A percentile compares a stretch with the other conserved stretches of the same genome.
These are phyloP conservation scores for Miichthys miiuy DNA, from an alignment of 2,797 vertebrate species.

Conservation along the genomic window DNA sequence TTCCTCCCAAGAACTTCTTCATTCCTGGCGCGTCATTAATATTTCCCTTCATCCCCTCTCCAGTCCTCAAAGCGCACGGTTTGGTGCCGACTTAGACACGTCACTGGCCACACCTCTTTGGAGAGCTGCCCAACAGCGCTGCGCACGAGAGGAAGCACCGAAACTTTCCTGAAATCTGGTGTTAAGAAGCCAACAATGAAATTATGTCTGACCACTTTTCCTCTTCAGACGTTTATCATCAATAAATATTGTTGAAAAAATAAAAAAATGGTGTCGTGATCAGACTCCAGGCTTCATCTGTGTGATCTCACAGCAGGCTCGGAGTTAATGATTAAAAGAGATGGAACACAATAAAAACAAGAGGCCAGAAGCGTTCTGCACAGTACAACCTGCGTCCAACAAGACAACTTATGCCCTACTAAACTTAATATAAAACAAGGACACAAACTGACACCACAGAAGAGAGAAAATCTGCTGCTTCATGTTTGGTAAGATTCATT, in stretches of 20 bases:
- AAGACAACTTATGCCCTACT: accelerated
- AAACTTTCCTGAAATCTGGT: neutral
- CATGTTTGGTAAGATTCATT: neutral
- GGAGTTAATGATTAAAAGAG: constrained; percentile 41
- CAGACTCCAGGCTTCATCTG: neutral
- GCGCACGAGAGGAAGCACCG: neutral
- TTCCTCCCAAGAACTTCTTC: constrained; percentile 12
- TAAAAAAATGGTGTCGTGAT: accelerated
- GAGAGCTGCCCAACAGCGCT: constrained; percentile 16
- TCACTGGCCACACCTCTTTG: constrained; percentile 67
- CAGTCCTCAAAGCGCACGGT: neutral
- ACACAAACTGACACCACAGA: neutral
- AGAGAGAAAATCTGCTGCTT: neutral
- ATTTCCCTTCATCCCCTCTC: neutral
- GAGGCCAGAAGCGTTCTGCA: neutral
- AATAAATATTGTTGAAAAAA: too few species aligned
- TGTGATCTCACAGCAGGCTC: too few species aligned
- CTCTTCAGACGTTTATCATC: neutral
- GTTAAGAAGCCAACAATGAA: neutral
- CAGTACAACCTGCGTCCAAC: neutral
- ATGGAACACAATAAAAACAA: neutral
- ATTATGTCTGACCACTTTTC: accelerated
- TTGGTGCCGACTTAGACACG: constrained; percentile 49
- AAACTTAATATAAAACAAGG: neutral
- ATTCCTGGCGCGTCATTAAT: constrained; percentile 1